Percentiles rank a stretch among this genome's conserved stretches.
These are phyloP conservation scores for Noturus placidus DNA, from an alignment of 2,113 vertebrate species.

Conservation along the genomic window DNA sequence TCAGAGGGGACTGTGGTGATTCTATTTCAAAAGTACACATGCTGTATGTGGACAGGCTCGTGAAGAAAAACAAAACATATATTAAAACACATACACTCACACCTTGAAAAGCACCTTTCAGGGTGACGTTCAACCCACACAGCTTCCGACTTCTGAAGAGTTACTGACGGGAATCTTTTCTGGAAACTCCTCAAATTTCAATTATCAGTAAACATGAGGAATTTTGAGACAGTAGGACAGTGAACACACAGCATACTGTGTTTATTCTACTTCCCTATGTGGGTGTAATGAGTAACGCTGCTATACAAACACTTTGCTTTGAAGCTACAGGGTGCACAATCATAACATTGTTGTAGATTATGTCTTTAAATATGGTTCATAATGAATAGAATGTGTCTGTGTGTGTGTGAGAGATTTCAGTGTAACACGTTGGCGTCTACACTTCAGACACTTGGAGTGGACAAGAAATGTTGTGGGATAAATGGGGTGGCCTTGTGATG, in stretches of 20 bases:
- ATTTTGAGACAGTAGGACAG: slow-evolving; percentile 8
- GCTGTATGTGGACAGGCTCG: background rate
- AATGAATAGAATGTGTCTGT: background rate
- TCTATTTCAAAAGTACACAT: background rate
- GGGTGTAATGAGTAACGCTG: slow-evolving; percentile 9
- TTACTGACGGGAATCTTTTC: background rate
- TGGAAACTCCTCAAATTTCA: background rate
- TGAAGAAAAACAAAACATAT: background rate
- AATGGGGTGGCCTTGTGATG: background rate
- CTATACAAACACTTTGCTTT: background rate
- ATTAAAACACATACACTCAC: background rate
- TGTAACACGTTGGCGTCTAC: background rate
- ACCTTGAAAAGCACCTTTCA: background rate
- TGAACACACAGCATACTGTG: slow-evolving; percentile 14
- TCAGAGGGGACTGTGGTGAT: no score
- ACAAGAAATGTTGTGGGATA: background rate
- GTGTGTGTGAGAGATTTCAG: background rate
- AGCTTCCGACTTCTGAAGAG: background rate
- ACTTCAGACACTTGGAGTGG: background rate
- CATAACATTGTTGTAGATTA: background rate
- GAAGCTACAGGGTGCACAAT: background rate
- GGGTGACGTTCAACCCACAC: background rate
- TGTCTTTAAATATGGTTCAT: background rate
- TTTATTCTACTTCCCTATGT: background rate
- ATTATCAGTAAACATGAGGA: background rate